These are phyloP conservation scores for Sminthurides bifidus DNA, from an alignment of 1,140 invertebrate genomes.

Conservation along the genomic window DNA sequence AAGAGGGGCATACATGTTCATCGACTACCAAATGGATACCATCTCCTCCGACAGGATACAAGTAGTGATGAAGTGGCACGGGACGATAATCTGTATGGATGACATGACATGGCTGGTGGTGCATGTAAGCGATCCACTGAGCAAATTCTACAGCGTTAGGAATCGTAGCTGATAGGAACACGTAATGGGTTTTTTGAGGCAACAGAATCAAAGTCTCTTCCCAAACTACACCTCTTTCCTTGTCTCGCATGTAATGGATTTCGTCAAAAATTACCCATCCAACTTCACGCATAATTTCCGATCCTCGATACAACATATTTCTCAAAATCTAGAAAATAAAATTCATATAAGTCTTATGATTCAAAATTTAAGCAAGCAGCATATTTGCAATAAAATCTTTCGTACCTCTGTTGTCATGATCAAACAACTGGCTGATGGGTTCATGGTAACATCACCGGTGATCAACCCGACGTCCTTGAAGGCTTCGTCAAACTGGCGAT, in stretches of 20 bases:
- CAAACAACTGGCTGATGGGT: slow-evolving; percentile 90
- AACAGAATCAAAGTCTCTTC: slow-evolving; percentile 97
- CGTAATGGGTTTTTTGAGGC: slow-evolving; percentile 95
- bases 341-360: neutral
- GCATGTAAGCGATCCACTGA: slow-evolving; percentile 95
- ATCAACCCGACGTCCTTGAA: slow-evolving; percentile 96
- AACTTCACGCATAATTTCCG: slow-evolving; percentile 95
- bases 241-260: slow-evolving; percentile 99
- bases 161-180: slow-evolving; percentile 98
- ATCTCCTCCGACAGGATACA: slow-evolving; percentile 89
- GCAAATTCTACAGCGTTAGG: slow-evolving; percentile 97
- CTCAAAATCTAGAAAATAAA: slow-evolving; percentile 62
- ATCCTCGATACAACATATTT: slow-evolving; percentile 97
- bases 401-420: slow-evolving; percentile 99
- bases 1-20: slow-evolving; percentile 53
- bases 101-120: slow-evolving; percentile 95
- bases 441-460: slow-evolving; percentile 98
- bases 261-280: slow-evolving; percentile 99
- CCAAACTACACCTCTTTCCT: slow-evolving; percentile 98
- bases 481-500: slow-evolving; percentile 93
- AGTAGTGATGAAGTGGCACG: slow-evolving; percentile 94
- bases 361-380: too few relatives aligned
- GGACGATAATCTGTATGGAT: slow-evolving; percentile 98
- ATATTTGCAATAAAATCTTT: too few relatives aligned
- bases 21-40: slow-evolving; percentile 93